Conservation (phyloP, 2,888 invertebrate species). For the Trachelus tabidus region DNA sequence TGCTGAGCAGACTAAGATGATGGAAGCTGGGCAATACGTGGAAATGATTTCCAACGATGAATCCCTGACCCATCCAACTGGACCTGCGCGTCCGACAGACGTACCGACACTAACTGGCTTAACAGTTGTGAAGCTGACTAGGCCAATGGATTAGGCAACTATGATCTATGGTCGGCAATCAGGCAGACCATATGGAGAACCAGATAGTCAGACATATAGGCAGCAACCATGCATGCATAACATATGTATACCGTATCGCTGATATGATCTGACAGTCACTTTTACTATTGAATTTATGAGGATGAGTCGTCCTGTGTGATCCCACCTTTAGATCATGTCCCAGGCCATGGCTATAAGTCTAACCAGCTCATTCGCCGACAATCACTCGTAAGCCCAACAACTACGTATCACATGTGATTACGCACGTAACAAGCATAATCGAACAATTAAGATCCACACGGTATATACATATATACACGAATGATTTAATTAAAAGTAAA, state of each 20-base stretch:
- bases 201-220: not conserved
- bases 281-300: slow-evolving; percentile 22
- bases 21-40: too few species aligned
- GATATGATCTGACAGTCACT: slow-evolving; percentile 24
- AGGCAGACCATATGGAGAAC: not conserved
- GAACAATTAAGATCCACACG: too few species aligned
- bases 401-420: too few species aligned
- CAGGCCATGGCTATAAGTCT: slow-evolving; percentile 11
- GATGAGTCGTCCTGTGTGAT: slow-evolving; percentile 16
- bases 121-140: not conserved
- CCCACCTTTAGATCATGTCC: slow-evolving; percentile 13
- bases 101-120: not conserved
- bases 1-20: too few species aligned
- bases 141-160: slow-evolving; percentile 3
- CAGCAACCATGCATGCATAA: not conserved
- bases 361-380: too few species aligned
- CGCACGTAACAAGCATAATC: too few species aligned
- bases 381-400: too few species aligned
- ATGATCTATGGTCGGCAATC: slow-evolving; percentile 1
- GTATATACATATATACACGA: too few species aligned
- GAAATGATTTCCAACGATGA: not conserved
- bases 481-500: too few species aligned
- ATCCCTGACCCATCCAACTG: not conserved
- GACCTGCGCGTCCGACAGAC: not conserved
- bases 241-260: slow-evolving; percentile 10